Evolutionary conservation across 2,113 vertebrate genomes (phyloP).

Genomic region (Hystrix brachyura): DNA sequence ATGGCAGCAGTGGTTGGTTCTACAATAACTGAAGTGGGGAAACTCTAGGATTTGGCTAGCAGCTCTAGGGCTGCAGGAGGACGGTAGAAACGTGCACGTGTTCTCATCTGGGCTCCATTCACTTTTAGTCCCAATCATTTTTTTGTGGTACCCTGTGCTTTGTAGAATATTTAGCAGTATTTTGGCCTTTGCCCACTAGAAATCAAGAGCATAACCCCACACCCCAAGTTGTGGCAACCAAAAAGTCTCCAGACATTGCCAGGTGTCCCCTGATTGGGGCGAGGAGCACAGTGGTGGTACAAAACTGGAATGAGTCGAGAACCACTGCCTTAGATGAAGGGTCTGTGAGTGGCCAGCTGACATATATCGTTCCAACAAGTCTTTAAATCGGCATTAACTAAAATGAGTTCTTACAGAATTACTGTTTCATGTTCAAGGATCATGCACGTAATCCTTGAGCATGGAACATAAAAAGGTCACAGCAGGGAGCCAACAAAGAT

Average conservation of each 20-base stretch:
- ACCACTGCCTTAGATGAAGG: background rate
- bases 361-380: background rate
- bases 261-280: background rate
- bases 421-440: background rate
- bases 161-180: background rate
- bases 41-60: background rate
- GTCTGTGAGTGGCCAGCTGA: background rate
- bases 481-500: background rate
- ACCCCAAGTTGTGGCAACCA: background rate
- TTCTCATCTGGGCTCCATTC: background rate
- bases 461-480: background rate
- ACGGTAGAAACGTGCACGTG: background rate
- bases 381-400: conserved; percentile 5
- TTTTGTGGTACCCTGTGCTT: background rate
- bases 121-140: background rate
- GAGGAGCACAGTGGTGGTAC: too few relatives aligned
- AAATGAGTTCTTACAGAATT: background rate
- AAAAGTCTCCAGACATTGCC: background rate
- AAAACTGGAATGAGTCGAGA: background rate
- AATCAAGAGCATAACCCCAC: background rate
- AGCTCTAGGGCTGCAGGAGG: background rate
- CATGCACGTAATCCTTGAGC: background rate
- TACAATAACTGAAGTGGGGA: background rate
- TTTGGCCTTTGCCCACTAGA: background rate
- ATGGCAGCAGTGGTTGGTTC: background rate